Evolutionary conservation across 2,113 vertebrate species (phyloP), one percentile per base, ranked within the genome.

Genomic region (Cettia cetti): DNA sequence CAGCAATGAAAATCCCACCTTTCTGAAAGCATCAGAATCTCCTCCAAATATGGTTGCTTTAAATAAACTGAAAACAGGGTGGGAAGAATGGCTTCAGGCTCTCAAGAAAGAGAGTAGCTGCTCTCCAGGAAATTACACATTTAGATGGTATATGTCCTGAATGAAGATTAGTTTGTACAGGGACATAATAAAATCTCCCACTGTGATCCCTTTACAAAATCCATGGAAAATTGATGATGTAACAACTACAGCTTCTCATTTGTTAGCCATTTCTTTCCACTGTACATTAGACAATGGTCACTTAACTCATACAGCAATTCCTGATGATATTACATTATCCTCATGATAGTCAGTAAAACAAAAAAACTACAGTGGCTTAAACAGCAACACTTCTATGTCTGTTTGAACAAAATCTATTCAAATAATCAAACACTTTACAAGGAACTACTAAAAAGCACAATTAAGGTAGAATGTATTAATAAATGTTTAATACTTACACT

Each of bases 141-240:
- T 91, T 92, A 83, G 56, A 91, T 70, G 59, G 56, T 91, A 13
- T 85, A 92, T 40, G 82, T 92, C 81, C 96, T 94, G 90, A 95
- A 94, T 83, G 35, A 81, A 76, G 78, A 94, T 94, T 89, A 86
- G 72, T 91, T 86, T 95, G 91, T 78, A 95, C 65, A 85, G 71
- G 65, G 68, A 92, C 79, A 94, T 87, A 90, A 83, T 92, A 96
- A 96, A 93, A 97, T 74, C 91, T 89, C 90, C 85, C 88, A 82
- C 93, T 87, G 90, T 91, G 79, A 92, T 91, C 89, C 93, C 84
- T 94, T 83, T 60, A 86, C 53, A 84, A 92, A 96, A 95, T 92
- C 92, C 68, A 96, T 82, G 86, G 96, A 97, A 96, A 96, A 96
- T 69, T 89, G 88, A 94, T 86, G 88, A 96, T 94, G 87, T 85